Evolutionary conservation across 2,797 vertebrate genomes (phyloP).

Genomic region (Fundulus diaphanus): DNA sequence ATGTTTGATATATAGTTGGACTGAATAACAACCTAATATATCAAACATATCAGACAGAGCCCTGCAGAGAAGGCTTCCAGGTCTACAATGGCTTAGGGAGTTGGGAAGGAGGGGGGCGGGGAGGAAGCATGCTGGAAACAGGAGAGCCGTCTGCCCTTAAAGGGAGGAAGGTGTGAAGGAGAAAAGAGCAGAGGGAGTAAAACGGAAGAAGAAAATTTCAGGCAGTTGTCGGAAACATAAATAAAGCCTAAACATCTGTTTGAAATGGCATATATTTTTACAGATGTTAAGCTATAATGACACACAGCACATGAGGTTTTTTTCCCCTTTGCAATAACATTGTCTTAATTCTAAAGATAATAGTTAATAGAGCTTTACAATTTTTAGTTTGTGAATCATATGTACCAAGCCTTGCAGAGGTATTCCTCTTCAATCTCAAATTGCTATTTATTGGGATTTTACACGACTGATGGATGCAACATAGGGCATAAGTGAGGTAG

Average conservation of each 20-base stretch:
- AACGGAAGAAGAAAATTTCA: constrained; percentile 35
- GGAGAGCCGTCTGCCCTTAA: constrained; percentile 44
- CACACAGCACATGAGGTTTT: constrained; percentile 3
- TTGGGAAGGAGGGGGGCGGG: not conserved
- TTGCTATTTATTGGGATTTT: not conserved
- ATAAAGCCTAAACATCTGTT: constrained; percentile 13
- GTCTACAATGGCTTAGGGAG: constrained; percentile 83
- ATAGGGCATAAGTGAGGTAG: not conserved
- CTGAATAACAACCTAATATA: constrained; percentile 99
- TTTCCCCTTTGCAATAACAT: not conserved
- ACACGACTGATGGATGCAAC: not conserved
- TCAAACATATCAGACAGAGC: constrained; percentile 99
- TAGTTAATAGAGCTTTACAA: not conserved
- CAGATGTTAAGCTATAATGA: constrained; percentile 1
- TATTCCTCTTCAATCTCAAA: not conserved
- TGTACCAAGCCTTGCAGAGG: not conserved
- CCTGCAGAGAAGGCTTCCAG: constrained; percentile 96
- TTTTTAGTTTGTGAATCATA: not conserved
- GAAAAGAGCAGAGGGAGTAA: constrained; percentile 41
- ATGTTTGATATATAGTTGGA: constrained; percentile 99
- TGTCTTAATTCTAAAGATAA: not conserved
- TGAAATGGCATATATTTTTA: constrained; percentile 13
- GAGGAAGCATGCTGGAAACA: constrained; percentile 71
- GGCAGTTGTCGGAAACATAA: constrained; percentile 32
- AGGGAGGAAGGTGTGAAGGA: constrained; percentile 51